Percentiles rank a stretch among this genome's conserved stretches.
Evolutionary conservation across 2,797 vertebrate species (phyloP).

Genomic region (Schizothorax lantsangensis): DNA sequence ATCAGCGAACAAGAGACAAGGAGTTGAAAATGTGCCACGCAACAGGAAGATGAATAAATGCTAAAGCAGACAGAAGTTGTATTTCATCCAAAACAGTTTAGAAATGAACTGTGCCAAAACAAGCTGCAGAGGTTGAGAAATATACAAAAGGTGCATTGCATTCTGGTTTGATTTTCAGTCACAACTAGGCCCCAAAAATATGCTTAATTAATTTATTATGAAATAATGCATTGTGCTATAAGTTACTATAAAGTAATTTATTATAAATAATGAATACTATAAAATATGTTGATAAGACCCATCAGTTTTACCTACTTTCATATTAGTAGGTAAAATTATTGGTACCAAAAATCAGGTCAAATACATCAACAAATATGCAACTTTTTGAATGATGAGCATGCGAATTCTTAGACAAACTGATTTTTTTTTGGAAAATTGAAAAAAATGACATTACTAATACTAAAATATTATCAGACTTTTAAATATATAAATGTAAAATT

Average conservation of each 20-base stretch:
- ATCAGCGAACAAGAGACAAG: slow-evolving; percentile 26
- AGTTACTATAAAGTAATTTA: background rate
- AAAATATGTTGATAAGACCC: background rate
- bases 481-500: background rate
- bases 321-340: background rate
- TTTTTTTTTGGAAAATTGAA: too few relatives aligned
- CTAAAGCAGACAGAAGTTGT: background rate
- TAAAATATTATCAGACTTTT: background rate
- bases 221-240: background rate
- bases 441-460: too few relatives aligned
- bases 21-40: slow-evolving; percentile 2
- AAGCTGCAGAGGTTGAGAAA: slow-evolving; percentile 13
- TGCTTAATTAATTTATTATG: background rate
- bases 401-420: too few relatives aligned
- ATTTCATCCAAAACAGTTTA: background rate
- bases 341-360: background rate
- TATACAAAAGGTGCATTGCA: background rate
- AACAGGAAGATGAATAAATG: background rate
- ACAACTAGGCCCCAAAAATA: background rate
- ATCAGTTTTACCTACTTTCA: background rate
- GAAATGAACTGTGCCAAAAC: background rate
- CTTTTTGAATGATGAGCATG: background rate
- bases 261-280: background rate
- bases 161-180: background rate
- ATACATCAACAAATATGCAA: background rate